Base-by-base conservation (phyloP, 2,113 vertebrate species). In the Podarcis muralis region DNA sequence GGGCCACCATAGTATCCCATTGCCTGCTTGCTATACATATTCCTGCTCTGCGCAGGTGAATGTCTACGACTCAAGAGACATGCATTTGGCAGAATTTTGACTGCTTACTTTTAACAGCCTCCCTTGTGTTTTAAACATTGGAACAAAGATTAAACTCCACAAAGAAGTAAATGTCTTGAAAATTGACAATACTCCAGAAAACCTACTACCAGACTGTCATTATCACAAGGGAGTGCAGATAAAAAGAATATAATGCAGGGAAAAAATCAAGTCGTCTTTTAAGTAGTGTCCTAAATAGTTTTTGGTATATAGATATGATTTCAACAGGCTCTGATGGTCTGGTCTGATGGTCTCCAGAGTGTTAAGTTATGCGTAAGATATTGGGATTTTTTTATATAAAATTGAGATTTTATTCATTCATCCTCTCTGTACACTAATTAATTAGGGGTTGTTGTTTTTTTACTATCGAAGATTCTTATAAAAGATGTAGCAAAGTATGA, bases 101-200 rank as follows among this genome's bases (percentile, higher is more conserved):
- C 43, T 62, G 85, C 32, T 5, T 72, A 5, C 57, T 27, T 89
- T 87, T 65, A 32, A 23, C 86, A 81, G 68, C 7, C 9, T 16
- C 71, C 86, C 32, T 78, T 62, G 18, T 0, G 0, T 40, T 77
- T 84, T 40, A 91, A 92, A 84, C 0, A 12, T 1, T 82, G 79
- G 20, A 68, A 81, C 81, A 92, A 90, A 80, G 13, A 78, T 37
- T 37, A 9, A 88, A 85, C 30, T 75, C 12, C 37, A 87, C 1
- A 37, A 90, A 83, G 9, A 83, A 15, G 72, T 25, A 0, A 82
- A 78, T 80, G 9, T 22, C 40, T 0, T 0, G 1, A 59, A 22
- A 83, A 90, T 81, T 9, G 43, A 6, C 85, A 83, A 48, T 5
- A 76, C 2, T 11, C 1, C 13, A 11, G 8, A 5, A 5, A n/a